Base-by-base conservation (phyloP, 2,113 vertebrate genomes). In the Microtus ochrogaster region DNA sequence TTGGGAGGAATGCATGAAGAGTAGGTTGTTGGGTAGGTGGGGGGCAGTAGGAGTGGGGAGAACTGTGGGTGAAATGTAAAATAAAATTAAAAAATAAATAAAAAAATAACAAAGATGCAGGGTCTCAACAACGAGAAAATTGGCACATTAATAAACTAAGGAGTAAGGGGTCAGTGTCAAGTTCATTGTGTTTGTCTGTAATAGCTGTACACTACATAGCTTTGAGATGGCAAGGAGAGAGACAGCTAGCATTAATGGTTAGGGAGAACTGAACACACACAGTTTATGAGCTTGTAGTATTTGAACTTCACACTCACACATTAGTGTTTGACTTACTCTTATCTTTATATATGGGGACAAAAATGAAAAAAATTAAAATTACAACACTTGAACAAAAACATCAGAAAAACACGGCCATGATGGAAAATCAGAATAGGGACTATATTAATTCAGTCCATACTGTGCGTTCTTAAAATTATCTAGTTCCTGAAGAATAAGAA, bases 151-250 rank as follows among this genome's bases (percentile, higher is more conserved):
- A 44, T 19, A 33, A 66, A 12, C 7, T 4, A 26, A 68, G 7
- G 33, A 9, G 13, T 47, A 11, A 41, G 3, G 0, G 11, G 58
- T n/a, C 39, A 84, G 13, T 33, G 12, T 49, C 7, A 58, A 65
- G 10, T 24, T 70, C 63, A 90, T 12, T 5, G 55, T 30, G 11
- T 16, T 3, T 2, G 41, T 26, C 36, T 82, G 19, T 30, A 36
- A 44, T 81, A 19, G 1, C 30, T 74, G 36, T 65, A 11, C 2
- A 10, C 7, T 11, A 17, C 7, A 3, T 2, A 47, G 2, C 7
- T 65, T 58, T 16, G 21, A 8, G 39, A 79, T 28, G 30, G 5
- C 17, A 6, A 33, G 1, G 22, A 11, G n/a, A 30, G n/a, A 39
- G 4, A 72, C 13, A 81, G 21, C 61, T 28, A 36, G 39, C 7